Evolutionary conservation across 2,797 vertebrate genomes (phyloP).

Genomic region (Xenopus petersii): DNA sequence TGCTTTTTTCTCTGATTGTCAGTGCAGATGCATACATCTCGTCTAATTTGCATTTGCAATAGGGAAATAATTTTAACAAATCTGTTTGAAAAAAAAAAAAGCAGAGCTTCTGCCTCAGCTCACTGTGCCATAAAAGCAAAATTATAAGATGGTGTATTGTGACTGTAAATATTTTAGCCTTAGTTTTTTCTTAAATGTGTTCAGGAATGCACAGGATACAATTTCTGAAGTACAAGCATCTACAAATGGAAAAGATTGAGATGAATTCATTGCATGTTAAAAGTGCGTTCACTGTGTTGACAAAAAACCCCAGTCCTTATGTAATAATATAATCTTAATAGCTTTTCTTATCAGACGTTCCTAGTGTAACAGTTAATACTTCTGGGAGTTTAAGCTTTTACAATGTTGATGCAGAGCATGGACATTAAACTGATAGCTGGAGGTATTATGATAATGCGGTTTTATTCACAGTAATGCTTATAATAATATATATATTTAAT

Average conservation of each 20-base stretch:
- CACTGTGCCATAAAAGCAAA: neutral
- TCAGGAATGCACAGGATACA: neutral
- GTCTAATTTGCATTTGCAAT: conserved; percentile 19
- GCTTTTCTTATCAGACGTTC: no score
- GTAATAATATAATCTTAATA: no score
- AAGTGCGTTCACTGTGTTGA: neutral
- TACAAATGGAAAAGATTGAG: neutral
- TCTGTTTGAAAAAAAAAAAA: neutral
- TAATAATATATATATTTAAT: no score
- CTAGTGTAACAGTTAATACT: no score
- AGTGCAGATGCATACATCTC: neutral
- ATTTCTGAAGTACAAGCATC: neutral
- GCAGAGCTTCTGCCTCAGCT: neutral
- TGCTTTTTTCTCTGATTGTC: conserved; percentile 15
- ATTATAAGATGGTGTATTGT: conserved; percentile 3
- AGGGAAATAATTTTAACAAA: conserved; percentile 2
- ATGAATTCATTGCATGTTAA: no score
- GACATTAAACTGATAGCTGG: no score
- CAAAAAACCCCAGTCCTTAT: neutral
- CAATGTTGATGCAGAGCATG: no score
- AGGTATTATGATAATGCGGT: no score
- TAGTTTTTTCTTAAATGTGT: neutral
- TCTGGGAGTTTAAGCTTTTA: no score
- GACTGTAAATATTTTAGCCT: neutral
- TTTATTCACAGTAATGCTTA: no score